Conservation (phyloP, 2,113 vertebrate genomes). For the Tachysurus fulvidraco region DNA sequence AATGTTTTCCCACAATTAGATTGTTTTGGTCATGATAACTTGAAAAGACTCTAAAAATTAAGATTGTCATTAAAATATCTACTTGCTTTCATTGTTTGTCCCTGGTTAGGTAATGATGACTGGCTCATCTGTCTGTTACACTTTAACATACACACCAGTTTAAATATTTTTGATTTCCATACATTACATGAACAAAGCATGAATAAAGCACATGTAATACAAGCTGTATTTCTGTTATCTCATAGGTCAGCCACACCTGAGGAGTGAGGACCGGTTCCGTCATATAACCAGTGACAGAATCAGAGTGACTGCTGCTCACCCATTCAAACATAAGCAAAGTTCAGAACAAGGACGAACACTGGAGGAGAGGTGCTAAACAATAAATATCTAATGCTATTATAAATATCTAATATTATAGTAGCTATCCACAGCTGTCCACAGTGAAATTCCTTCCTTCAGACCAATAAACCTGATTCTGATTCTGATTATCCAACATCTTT, state of each 20-base stretch:
- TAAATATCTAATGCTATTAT: background rate
- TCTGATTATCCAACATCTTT: background rate
- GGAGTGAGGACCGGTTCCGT: conserved; percentile 75
- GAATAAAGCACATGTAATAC: background rate
- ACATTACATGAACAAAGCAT: too few species aligned
- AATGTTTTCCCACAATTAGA: conserved; percentile 69
- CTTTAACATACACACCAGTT: background rate
- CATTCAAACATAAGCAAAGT: conserved; percentile 72
- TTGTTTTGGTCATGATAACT: conserved; percentile 55
- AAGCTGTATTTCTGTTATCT: background rate
- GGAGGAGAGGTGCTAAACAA: conserved; percentile 66
- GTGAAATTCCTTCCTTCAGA: too few species aligned
- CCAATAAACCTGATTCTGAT: too few species aligned
- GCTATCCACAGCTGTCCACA: background rate
- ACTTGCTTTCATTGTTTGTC: conserved; percentile 29
- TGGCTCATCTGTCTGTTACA: background rate
- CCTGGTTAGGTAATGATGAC: conserved; percentile 4
- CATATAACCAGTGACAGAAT: conserved; percentile 70
- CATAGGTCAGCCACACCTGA: conserved; percentile 74
- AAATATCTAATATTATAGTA: background rate
- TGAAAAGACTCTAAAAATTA: conserved; percentile 18
- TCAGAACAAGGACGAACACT: conserved; percentile 66
- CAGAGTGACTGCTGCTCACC: conserved; percentile 63
- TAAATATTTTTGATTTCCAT: background rate
- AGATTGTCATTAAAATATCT: conserved; percentile 37